Percentiles rank a stretch among this genome's conserved stretches.
Conservation (phyloP, 2,797 vertebrate species). For the Tolypeutes matacus region DNA sequence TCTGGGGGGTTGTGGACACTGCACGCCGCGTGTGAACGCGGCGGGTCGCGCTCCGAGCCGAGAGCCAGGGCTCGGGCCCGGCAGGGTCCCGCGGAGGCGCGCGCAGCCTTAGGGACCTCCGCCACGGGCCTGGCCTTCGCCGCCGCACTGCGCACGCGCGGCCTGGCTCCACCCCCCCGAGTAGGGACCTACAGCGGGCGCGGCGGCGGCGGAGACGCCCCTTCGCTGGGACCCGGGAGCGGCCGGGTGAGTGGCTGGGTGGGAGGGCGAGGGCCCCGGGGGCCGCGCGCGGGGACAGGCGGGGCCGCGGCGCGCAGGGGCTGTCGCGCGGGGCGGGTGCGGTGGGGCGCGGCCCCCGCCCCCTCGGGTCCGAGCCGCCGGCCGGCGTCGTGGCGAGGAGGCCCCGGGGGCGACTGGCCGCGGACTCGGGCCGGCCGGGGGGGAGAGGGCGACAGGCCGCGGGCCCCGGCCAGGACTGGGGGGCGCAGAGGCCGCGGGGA, state of each 20-base stretch:
- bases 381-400: not conserved
- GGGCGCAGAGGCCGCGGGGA: not conserved
- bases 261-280: not conserved
- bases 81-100: rapidly evolving
- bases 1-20: not conserved
- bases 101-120: not conserved
- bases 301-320: not conserved
- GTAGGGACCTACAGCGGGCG: conserved; percentile 81
- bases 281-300: not conserved
- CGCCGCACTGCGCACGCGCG: conserved; percentile 62
- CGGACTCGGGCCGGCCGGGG: not conserved
- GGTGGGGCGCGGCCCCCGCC: not conserved
- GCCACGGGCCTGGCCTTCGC: not conserved
- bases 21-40: not conserved
- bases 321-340: not conserved
- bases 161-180: conserved; percentile 76
- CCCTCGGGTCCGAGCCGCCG: not conserved
- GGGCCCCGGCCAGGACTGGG: not conserved
- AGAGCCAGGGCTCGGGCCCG: rapidly evolving
- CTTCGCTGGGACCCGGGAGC: not conserved
- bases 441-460: not conserved
- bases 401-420: not conserved
- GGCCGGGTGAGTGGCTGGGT: conserved; percentile 20
- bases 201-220: conserved; percentile 44
- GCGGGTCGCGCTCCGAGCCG: rapidly evolving